These are phyloP conservation scores for Agelas oroides DNA, from an alignment of 37 sponge, comb jelly and placozoan genomes.

Conservation along the genomic window DNA sequence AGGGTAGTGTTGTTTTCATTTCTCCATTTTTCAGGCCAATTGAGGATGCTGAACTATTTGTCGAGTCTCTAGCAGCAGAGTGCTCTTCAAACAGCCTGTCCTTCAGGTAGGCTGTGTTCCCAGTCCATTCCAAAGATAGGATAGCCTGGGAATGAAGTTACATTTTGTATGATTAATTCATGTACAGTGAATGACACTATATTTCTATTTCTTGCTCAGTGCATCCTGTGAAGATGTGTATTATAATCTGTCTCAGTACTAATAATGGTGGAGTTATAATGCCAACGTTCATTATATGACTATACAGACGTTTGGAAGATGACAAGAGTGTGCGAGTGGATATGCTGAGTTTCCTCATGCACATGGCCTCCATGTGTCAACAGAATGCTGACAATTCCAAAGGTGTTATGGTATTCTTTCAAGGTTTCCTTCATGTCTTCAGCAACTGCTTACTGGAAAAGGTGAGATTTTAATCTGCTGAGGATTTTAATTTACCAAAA, in stretches of 20 bases:
- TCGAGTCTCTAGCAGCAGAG: constrained; percentile 29
- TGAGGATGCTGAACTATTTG: constrained; percentile 53
- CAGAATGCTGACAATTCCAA: no score
- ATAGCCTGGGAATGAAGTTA: no score
- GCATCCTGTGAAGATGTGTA: no score
- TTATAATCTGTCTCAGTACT: no score
- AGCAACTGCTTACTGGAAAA: constrained; percentile 12
- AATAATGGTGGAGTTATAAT: no score
- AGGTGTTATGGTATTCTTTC: no score
- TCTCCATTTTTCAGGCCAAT: constrained; percentile 14
- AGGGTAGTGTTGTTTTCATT: background rate
- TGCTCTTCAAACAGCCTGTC: constrained; percentile 31
- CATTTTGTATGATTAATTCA: no score
- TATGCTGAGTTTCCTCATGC: constrained; percentile 47
- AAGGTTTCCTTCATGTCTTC: background rate
- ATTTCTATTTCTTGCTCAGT: no score
- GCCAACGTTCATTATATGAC: no score
- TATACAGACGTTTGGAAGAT: constrained; percentile 17
- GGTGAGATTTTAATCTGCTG: background rate
- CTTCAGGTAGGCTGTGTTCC: constrained; percentile 24
- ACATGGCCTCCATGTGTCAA: background rate
- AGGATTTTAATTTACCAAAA: background rate
- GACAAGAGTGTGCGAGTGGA: constrained; percentile 52
- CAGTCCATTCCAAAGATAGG: no score
- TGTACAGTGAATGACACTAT: no score